A percentile compares a stretch with the other conserved stretches of the same genome.
phyloP scores from a whole-genome alignment of 2,888 invertebrate genomes.

The Drosophila ustulata region DNA sequence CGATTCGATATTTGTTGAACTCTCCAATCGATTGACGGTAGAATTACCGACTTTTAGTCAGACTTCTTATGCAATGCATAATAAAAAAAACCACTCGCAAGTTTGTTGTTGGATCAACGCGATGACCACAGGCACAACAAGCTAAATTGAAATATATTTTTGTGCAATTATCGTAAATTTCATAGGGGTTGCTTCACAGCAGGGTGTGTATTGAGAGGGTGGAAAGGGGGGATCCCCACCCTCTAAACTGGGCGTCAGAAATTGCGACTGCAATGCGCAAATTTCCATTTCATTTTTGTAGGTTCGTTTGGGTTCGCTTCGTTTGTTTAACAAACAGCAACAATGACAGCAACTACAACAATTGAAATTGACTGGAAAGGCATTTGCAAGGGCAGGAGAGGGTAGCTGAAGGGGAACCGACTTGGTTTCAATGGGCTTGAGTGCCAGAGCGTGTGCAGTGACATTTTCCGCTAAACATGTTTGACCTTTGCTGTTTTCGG shows the following conservation, averaged over 20 bases:
- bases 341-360: constrained; percentile 59
- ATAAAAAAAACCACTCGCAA: neutral
- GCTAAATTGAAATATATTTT: constrained; percentile 53
- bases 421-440: constrained; percentile 29
- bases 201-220: constrained; percentile 10
- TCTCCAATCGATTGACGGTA: constrained; percentile 6
- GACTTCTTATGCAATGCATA: constrained; percentile 17
- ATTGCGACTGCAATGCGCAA: constrained; percentile 72
- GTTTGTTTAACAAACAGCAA: constrained; percentile 36
- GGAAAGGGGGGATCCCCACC: neutral
- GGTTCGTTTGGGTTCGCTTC: constrained; percentile 33
- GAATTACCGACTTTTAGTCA: neutral
- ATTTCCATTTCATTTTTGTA: constrained; percentile 43
- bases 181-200: constrained; percentile 21
- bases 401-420: neutral
- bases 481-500: constrained; percentile 68
- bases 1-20: constrained; percentile 9
- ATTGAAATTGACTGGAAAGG: constrained; percentile 74
- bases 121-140: constrained; percentile 17
- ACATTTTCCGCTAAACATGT: constrained; percentile 71
- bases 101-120: neutral
- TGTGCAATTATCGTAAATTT: constrained; percentile 57
- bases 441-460: constrained; percentile 75
- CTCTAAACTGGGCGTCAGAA: constrained; percentile 46
- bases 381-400: constrained; percentile 43